Evolutionary conservation across 2,888 invertebrate genomes (phyloP).

Genomic region (Nematopogon swammerdamellus): DNA sequence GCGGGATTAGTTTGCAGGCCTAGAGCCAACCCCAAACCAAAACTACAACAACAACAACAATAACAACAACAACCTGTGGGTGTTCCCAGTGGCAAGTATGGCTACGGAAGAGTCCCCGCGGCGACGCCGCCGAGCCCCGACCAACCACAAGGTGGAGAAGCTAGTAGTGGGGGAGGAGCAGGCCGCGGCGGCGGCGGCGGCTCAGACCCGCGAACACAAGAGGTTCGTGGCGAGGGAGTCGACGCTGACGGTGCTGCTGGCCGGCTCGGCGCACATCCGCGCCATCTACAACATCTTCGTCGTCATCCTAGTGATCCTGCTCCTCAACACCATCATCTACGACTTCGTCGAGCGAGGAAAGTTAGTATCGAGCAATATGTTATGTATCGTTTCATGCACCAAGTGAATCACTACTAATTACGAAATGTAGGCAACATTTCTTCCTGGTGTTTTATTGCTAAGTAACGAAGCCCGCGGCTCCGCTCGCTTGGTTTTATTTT

Average conservation of each 20-base stretch:
- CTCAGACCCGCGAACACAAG: constrained; percentile 52
- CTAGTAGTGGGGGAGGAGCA: too few species aligned
- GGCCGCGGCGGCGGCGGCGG: too few species aligned
- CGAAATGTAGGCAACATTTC: constrained; percentile 1
- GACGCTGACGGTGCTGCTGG: constrained; percentile 73
- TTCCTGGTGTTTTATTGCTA: neutral
- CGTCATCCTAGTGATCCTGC: constrained; percentile 68
- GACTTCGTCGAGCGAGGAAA: constrained; percentile 72
- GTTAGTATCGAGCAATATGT: constrained; percentile 65
- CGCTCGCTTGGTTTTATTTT: too few species aligned
- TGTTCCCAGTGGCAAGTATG: too few species aligned
- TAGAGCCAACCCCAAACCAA: too few species aligned
- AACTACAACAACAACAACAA: too few species aligned
- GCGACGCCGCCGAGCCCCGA: neutral
- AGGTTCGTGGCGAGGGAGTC: constrained; percentile 72
- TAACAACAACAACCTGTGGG: too few species aligned
- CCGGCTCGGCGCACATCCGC: constrained; percentile 70
- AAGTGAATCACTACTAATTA: too few species aligned
- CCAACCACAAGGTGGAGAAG: neutral
- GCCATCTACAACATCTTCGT: constrained; percentile 85
- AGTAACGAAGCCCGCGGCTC: too few species aligned
- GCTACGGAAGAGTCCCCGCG: neutral
- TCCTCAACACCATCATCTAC: constrained; percentile 68
- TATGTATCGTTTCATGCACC: too few species aligned
- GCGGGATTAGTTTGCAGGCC: too few species aligned